Percentiles rank a stretch among this genome's conserved stretches.
Conservation (phyloP, 2,113 vertebrate species). For the Oncorhynchus keta region DNA sequence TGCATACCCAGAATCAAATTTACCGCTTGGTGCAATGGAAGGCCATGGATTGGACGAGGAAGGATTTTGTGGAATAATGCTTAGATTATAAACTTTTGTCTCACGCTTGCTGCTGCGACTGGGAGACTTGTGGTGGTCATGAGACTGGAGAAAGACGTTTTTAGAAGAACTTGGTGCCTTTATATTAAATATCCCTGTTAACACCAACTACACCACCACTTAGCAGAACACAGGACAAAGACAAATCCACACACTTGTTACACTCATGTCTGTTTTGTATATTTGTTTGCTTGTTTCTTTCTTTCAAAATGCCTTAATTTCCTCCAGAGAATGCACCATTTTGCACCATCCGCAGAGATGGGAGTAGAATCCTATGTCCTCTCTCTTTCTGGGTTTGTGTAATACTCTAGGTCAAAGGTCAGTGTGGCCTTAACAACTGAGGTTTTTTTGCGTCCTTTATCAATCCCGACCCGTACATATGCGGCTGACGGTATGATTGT, state of each 20-base stretch:
- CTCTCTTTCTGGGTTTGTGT: slow-evolving; percentile 31
- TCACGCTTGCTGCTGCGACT: background rate
- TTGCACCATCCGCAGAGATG: slow-evolving; percentile 9
- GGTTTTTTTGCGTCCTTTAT: slow-evolving; percentile 17
- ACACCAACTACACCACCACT: slow-evolving; percentile 17
- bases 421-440: slow-evolving; percentile 13
- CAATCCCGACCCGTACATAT: slow-evolving; percentile 22
- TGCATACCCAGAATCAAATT: background rate
- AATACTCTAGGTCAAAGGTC: slow-evolving; percentile 35
- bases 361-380: background rate
- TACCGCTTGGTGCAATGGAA: background rate
- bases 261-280: slow-evolving; percentile 25
- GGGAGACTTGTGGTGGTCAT: slow-evolving; percentile 5
- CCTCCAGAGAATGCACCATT: slow-evolving; percentile 27
- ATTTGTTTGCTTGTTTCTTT: background rate
- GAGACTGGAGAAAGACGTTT: slow-evolving; percentile 14
- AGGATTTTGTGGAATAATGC: background rate
- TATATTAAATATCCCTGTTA: slow-evolving; percentile 22
- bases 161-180: slow-evolving; percentile 54
- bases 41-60: background rate
- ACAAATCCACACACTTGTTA: slow-evolving; percentile 33
- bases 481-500: background rate
- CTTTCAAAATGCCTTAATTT: slow-evolving; percentile 59
- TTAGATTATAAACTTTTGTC: background rate
- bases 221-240: slow-evolving; percentile 1